Evolutionary conservation across 2,888 invertebrate genomes (phyloP).

Genomic region (Lycocerus yunnanus): DNA sequence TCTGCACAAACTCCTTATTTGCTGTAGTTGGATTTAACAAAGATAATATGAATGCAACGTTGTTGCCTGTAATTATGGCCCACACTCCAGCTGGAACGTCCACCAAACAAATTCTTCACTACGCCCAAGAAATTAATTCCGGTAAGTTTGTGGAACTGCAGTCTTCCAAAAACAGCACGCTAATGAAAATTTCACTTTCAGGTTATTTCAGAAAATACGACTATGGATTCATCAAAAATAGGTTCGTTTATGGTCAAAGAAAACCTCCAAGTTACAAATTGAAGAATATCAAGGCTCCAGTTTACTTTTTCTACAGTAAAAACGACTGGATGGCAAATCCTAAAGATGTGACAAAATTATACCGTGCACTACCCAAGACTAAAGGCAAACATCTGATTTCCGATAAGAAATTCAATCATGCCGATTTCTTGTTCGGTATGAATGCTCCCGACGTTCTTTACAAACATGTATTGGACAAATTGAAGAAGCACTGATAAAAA

Average conservation of each 20-base stretch:
- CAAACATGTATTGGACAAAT: not conserved
- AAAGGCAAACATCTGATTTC: slow-evolving; percentile 58
- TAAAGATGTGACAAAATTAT: slow-evolving; percentile 13
- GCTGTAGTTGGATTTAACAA: not conserved
- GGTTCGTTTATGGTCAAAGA: slow-evolving; percentile 38
- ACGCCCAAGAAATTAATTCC: slow-evolving; percentile 64
- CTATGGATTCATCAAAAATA: slow-evolving; percentile 17
- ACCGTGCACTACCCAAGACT: not conserved
- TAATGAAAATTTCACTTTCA: not conserved
- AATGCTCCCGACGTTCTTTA: slow-evolving; percentile 41
- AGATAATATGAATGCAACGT: not conserved
- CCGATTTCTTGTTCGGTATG: slow-evolving; percentile 69
- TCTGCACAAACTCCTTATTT: not conserved
- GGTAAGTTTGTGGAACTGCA: slow-evolving; percentile 11
- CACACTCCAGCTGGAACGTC: slow-evolving; percentile 54
- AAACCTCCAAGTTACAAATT: slow-evolving; percentile 52
- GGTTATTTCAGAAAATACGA: slow-evolving; percentile 25
- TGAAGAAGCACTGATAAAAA: not conserved
- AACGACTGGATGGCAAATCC: slow-evolving; percentile 57
- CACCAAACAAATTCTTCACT: slow-evolving; percentile 72
- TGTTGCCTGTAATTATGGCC: slow-evolving; percentile 39
- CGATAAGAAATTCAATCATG: slow-evolving; percentile 61
- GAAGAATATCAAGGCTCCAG: slow-evolving; percentile 49
- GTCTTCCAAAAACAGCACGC: not conserved
- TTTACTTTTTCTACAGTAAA: slow-evolving; percentile 53